A percentile compares a stretch with the other conserved stretches of the same genome.
phyloP scores from a whole-genome alignment of 35 echinoderm and acorn worm genomes.

The Apostichopus californicus region DNA sequence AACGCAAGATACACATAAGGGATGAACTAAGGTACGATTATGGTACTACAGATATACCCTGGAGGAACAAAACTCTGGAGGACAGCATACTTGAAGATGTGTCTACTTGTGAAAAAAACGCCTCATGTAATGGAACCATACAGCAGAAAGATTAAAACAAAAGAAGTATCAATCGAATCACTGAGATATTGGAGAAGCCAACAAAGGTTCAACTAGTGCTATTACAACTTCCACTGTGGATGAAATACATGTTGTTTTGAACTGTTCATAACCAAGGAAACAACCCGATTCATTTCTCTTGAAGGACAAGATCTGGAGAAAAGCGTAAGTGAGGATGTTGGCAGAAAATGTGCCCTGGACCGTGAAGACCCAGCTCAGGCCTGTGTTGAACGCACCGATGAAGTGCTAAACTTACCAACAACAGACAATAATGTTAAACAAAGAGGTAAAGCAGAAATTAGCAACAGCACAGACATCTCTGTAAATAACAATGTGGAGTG shows the following conservation, averaged over 20 bases:
- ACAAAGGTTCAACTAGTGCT: neutral
- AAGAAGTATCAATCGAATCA: neutral
- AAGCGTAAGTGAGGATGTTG: neutral
- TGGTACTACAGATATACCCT: neutral
- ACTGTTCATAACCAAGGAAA: neutral
- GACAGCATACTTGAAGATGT: neutral
- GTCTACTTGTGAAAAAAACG: neutral
- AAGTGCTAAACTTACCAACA: neutral
- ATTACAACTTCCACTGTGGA: neutral
- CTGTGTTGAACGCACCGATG: neutral
- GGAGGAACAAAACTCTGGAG: neutral
- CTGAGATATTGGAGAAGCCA: neutral
- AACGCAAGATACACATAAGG: neutral
- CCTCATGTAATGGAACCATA: neutral
- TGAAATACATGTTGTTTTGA: too few species aligned
- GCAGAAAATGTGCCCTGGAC: neutral
- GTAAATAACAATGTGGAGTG: neutral
- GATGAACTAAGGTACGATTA: neutral
- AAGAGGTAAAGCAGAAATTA: neutral
- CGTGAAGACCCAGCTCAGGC: neutral
- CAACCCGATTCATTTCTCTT: neutral
- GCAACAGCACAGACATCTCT: neutral
- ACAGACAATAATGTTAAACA: neutral
- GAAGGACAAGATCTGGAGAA: neutral
- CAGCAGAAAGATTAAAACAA: neutral